Evolutionary conservation across 2,113 vertebrate genomes (phyloP).

Genomic region (Psittacula cyanocephala): DNA sequence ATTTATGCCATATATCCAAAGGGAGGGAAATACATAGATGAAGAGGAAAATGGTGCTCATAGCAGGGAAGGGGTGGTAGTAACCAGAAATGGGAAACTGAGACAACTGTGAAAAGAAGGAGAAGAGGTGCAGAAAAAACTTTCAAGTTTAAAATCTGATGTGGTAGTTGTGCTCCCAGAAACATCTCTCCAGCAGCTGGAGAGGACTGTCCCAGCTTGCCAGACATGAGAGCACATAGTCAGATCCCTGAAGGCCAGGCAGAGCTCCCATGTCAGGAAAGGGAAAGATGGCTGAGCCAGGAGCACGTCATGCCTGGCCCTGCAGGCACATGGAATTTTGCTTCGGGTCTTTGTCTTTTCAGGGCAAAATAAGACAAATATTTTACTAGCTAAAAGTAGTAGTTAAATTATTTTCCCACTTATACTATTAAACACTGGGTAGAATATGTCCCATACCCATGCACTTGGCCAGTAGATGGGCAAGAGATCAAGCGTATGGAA

Average conservation of each 20-base stretch:
- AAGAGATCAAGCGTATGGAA: background rate
- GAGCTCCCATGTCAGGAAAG: background rate
- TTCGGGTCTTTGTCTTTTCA: background rate
- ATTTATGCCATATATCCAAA: background rate
- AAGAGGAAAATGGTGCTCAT: background rate
- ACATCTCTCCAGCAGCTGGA: background rate
- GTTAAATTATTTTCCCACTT: background rate
- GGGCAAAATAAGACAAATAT: background rate
- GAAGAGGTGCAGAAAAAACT: background rate
- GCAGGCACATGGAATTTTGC: too few relatives aligned
- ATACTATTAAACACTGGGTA: background rate
- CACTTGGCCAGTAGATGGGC: background rate
- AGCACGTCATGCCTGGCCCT: accelerated
- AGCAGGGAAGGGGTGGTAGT: background rate
- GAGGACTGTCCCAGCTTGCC: background rate
- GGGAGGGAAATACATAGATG: background rate
- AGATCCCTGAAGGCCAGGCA: background rate
- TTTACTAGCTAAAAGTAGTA: background rate
- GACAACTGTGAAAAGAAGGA: background rate
- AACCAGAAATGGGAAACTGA: background rate
- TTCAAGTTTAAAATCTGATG: background rate
- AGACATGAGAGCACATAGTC: background rate
- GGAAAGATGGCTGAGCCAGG: background rate
- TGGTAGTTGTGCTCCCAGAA: background rate
- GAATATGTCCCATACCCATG: background rate